phyloP scores from a whole-genome alignment of 2,888 invertebrate species.

The Drosophila dives region DNA sequence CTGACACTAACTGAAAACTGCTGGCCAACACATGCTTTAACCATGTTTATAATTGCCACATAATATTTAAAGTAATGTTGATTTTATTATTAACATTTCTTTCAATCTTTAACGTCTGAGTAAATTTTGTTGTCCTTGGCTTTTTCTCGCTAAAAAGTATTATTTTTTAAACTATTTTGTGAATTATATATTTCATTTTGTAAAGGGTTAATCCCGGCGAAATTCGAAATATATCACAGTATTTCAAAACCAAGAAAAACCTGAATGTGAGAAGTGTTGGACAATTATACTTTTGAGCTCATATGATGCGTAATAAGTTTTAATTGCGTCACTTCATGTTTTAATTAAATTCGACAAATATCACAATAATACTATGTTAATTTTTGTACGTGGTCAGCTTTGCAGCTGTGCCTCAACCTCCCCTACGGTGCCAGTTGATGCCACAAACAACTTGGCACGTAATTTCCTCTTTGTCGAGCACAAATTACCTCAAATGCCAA shows the following conservation, averaged over 20 bases:
- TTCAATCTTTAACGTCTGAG: background rate
- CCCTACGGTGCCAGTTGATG: constrained; percentile 1
- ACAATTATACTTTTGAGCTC: background rate
- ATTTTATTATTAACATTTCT: background rate
- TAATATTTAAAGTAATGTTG: background rate
- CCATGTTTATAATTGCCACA: background rate
- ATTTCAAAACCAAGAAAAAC: background rate
- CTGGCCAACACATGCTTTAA: background rate
- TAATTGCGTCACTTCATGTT: background rate
- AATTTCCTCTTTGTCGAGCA: constrained; percentile 52
- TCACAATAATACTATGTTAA: background rate
- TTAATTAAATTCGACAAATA: background rate
- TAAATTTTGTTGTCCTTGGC: background rate
- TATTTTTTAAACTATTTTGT: background rate
- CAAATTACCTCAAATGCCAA: constrained; percentile 56
- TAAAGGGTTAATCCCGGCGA: background rate
- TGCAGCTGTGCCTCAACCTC: constrained; percentile 3
- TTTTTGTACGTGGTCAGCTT: constrained; percentile 28
- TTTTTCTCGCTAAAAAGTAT: background rate
- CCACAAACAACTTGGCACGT: constrained; percentile 31
- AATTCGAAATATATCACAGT: background rate
- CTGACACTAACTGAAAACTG: constrained; percentile 23
- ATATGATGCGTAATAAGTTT: no score
- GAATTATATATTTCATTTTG: background rate
- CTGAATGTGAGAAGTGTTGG: background rate